These are phyloP conservation scores for Garra rufa DNA, from an alignment of 2,113 vertebrate species.

Conservation along the genomic window DNA sequence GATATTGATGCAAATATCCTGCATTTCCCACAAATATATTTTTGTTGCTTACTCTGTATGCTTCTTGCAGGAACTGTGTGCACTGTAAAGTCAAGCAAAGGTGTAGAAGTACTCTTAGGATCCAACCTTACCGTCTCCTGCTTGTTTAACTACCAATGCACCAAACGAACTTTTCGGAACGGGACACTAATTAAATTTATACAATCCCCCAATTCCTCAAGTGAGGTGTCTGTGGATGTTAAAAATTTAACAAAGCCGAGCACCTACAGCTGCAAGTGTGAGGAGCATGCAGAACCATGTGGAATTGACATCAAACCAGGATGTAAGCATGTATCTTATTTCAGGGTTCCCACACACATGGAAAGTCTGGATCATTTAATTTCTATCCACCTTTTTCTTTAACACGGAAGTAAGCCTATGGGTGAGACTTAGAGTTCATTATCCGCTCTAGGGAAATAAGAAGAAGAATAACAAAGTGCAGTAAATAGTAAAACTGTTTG, in stretches of 20 bases:
- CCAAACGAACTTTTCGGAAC: conserved; percentile 11
- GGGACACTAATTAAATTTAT: background rate
- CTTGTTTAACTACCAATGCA: conserved; percentile 61
- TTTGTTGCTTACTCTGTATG: background rate
- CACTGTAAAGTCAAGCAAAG: conserved; percentile 59
- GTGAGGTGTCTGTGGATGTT: conserved; percentile 57
- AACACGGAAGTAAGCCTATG: too few species aligned
- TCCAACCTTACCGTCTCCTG: conserved; percentile 71
- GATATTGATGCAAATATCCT: background rate
- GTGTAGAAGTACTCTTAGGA: conserved; percentile 62
- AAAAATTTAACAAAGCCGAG: conserved; percentile 59
- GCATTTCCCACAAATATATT: background rate
- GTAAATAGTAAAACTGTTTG: too few species aligned
- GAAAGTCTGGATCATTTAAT: background rate
- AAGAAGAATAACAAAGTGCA: too few species aligned
- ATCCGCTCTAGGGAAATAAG: too few species aligned
- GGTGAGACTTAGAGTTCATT: too few species aligned
- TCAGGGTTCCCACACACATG: background rate
- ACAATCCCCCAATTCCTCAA: background rate
- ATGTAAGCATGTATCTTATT: conserved; percentile 67
- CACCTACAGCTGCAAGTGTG: conserved; percentile 70
- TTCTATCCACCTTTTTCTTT: too few species aligned
- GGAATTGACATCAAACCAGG: conserved; percentile 74
- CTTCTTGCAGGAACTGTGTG: conserved; percentile 59
- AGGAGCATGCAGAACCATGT: conserved; percentile 60